These are phyloP conservation scores for Diacarnus erythraeanus DNA, from an alignment of 37 sponge, comb jelly and placozoan species.

Conservation along the genomic window DNA sequence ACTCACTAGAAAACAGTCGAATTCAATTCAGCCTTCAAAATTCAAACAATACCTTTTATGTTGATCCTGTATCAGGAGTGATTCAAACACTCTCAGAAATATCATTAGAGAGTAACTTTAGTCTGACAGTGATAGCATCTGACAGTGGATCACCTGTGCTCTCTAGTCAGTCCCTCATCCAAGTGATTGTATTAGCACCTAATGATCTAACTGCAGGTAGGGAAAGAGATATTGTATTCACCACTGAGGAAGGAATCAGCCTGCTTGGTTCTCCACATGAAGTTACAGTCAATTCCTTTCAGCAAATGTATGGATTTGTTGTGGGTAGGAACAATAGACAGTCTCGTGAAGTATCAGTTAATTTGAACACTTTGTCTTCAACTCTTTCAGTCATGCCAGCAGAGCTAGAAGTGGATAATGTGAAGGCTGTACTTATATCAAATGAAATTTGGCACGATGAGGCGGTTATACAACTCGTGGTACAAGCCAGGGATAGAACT, in stretches of 20 bases:
- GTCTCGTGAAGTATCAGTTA: slow-evolving; percentile 17
- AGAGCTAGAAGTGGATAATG: neutral
- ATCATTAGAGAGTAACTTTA: neutral
- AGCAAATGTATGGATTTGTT: slow-evolving; percentile 47
- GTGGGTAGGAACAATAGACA: slow-evolving; percentile 12
- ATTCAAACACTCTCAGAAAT: slow-evolving; percentile 7
- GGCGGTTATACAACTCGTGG: slow-evolving; percentile 35
- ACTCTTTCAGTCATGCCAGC: neutral
- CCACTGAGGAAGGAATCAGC: slow-evolving; percentile 11
- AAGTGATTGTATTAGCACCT: slow-evolving; percentile 20
- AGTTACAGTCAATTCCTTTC: slow-evolving; percentile 4
- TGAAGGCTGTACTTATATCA: slow-evolving; percentile 37
- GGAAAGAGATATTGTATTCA: slow-evolving; percentile 21
- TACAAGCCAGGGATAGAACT: slow-evolving; percentile 60
- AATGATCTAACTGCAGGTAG: slow-evolving; percentile 36
- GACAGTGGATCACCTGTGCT: slow-evolving; percentile 25
- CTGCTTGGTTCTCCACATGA: slow-evolving; percentile 13
- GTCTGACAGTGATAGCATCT: slow-evolving; percentile 22
- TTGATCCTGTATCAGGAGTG: slow-evolving; percentile 29
- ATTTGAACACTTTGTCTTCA: slow-evolving; percentile 22
- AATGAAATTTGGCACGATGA: slow-evolving; percentile 48
- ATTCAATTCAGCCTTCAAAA: slow-evolving; percentile 25
- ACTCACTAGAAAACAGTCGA: slow-evolving; percentile 27
- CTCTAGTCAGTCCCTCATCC: slow-evolving; percentile 10
- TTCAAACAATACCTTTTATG: slow-evolving; percentile 20